Base-by-base conservation (phyloP, 2,888 invertebrate species). In the Callimorpha dominula region DNA sequence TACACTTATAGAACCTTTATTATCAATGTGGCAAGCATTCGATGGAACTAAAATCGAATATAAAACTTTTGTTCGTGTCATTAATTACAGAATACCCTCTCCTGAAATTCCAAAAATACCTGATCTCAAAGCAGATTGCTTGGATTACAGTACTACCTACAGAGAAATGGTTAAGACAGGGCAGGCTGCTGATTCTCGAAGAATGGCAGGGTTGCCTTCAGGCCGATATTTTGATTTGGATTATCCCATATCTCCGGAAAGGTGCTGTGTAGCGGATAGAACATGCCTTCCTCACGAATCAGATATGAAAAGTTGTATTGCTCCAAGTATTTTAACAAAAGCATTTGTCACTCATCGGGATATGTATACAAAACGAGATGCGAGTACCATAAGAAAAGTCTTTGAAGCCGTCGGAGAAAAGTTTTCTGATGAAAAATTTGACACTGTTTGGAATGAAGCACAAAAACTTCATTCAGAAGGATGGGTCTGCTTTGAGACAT, bases 401-500 rank as follows among this genome's bases (percentile, higher is more conserved):
- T 96, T 96, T 84, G 95, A 96, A 87, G 95, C 93, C 40, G 82
- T 93, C 4, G 96, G 96, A 2, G 96, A 96, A 80, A 86, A 90
- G 71, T 94, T 96, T 74, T 92, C 91, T 7, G 95, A 95, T 49
- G 92, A 96, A 74, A 88, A 86, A 43, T 96, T 96, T 82, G 88
- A 94, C 60, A 85, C 87, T 72, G 80, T 96, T 77, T 96, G 96
- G 96, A 88, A 95, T 75, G 90, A 94, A 78, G 96, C 96, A 4
- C 87, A 93, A 78, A 91, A 95, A 78, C 84, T 87, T 71, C 96
- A 96, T 85, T 92, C 95, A 54, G 89, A 94, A 78, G 96, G 95
- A 5, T 91, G 91, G 88, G 96, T 96, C 49, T 96, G 96, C 81
- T 95, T 93, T 63, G 96, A 96, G 86, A 96, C 96, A 11, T 96